Percentiles rank a stretch among this genome's conserved stretches.
phyloP scores from a whole-genome alignment of 2,113 vertebrate genomes.

The Clarias macrocephalus region DNA sequence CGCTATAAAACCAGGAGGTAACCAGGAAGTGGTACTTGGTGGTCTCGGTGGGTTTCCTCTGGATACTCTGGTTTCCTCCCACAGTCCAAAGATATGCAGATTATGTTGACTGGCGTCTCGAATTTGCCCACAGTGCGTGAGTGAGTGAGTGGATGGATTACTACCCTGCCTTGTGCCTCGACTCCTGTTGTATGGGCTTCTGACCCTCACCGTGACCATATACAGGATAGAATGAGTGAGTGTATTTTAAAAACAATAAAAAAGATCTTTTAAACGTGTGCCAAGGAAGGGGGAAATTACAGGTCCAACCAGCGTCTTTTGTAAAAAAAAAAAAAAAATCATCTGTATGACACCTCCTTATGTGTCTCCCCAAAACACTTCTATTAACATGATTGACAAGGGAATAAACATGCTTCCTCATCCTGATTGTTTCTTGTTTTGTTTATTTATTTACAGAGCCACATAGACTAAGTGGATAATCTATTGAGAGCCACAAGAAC shows the following conservation, averaged over 20 bases:
- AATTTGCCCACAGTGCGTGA: no score
- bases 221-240: no score
- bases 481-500: neutral
- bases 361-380: neutral
- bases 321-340: neutral
- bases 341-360: neutral
- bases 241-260: neutral
- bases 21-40: neutral
- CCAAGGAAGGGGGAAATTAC: neutral
- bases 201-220: no score
- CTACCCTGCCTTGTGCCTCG: no score
- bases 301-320: neutral
- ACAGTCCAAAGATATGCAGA: no score
- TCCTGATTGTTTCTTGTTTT: neutral
- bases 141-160: no score
- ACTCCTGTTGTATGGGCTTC: no score
- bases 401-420: neutral
- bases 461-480: neutral
- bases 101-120: no score
- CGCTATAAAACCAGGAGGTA: neutral
- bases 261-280: neutral
- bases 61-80: no score
- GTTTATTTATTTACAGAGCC: neutral
- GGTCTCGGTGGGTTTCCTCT: no score
- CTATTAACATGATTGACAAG: neutral